Conservation (phyloP, 2,113 vertebrate species). For the Pagrus major region DNA sequence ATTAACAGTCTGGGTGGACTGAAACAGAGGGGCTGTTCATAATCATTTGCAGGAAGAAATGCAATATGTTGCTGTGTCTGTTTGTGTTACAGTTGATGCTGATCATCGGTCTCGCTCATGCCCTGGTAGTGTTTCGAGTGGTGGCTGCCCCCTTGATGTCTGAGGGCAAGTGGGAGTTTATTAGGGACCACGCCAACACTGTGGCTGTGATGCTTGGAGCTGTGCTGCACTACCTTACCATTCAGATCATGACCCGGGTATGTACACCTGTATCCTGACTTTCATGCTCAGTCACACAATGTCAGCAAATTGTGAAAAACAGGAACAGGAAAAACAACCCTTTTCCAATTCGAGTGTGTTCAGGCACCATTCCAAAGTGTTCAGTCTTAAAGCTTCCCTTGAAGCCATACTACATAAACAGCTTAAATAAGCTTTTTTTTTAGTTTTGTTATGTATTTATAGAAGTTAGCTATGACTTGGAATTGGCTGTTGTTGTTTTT, state of each 20-base stretch:
- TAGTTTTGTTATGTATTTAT: too few relatives aligned
- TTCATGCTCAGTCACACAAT: background rate
- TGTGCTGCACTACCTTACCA: constrained; percentile 91
- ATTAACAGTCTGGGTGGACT: background rate
- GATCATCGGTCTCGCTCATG: constrained; percentile 89
- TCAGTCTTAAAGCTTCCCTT: too few relatives aligned
- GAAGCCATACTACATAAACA: too few relatives aligned
- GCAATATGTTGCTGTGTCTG: background rate
- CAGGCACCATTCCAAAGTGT: too few relatives aligned
- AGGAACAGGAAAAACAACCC: too few relatives aligned
- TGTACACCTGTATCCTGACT: background rate
- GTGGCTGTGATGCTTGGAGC: constrained; percentile 86
- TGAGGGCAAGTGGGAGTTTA: constrained; percentile 61
- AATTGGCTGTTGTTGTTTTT: too few relatives aligned
- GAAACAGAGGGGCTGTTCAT: background rate
- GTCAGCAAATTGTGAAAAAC: background rate
- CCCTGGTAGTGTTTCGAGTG: constrained; percentile 90
- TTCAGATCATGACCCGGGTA: constrained; percentile 89
- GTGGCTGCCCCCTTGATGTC: constrained; percentile 80
- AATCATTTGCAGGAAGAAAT: background rate
- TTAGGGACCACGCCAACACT: constrained; percentile 82
- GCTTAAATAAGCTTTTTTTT: too few relatives aligned
- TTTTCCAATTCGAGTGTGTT: too few relatives aligned
- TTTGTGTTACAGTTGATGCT: constrained; percentile 85
- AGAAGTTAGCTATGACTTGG: too few relatives aligned